Base-by-base conservation (phyloP, 1,140 invertebrate genomes). In the Atta cephalotes region DNA sequence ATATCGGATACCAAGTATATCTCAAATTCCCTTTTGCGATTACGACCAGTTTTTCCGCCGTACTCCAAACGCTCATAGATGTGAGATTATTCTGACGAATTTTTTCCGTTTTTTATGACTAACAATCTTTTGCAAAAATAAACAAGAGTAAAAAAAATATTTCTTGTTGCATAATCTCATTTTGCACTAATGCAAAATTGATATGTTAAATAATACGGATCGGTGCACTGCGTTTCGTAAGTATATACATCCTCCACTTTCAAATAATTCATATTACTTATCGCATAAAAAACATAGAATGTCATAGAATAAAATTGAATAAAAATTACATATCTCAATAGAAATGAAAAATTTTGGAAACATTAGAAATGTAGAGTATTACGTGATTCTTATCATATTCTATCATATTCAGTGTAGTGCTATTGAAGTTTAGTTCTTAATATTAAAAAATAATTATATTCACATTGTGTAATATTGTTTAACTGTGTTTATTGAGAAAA, bases 1-100 rank as follows among this genome's bases (percentile, higher is more conserved):
- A 84, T 84, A 84, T 84, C 14, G 25, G 63, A 62, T 58, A 28
- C 18, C 80, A 62, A 62, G 56, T 84, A 25, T 21, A 72, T 82
- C 21, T 66, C 58, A 16, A 18, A 49, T 82, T 60, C 56, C 18
- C 39, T 74, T 31, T 14, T n/a, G 56, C 14, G 78, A 82, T 60
- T 51, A 9, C 10, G 18, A 7, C 10, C n/a, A 65, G 31, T 80
- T 76, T 74, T 76, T 76, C n/a, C 28, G 16, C 3, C 5, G 6
- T 74, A 39, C 60, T 74, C 1, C n/a, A n/a, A 62, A 9, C 39
- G 25, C 18, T 35, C n/a, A 10, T 49, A n/a, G 10, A 65, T 28
- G 62, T 25, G 21, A 80, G 21, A 5, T 80, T 62, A 56, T 25
- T n/a, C 71, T 49, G 25, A 60, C 35, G 18, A 31, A 7, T 4